Base-by-base conservation (phyloP, 2,113 vertebrate species). In the Neomonachus schauinslandi region DNA sequence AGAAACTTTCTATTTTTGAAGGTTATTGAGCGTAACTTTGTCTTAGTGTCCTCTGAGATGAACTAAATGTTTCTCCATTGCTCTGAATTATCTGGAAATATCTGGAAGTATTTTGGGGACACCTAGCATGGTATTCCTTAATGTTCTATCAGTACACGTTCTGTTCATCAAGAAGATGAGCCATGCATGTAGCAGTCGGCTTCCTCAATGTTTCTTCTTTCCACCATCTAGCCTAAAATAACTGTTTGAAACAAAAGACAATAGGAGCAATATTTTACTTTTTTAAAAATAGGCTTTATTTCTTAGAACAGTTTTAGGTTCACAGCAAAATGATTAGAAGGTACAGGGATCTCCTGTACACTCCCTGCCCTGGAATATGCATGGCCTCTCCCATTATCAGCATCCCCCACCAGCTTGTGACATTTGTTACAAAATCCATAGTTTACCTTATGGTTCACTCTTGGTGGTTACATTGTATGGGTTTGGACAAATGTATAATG, bases 31-130 rank as follows among this genome's bases (percentile, higher is more conserved):
- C 28, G 39, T 28, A 61, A 76, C 42, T 81, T 81, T 57, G 51
- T 81, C 95, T 97, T 82, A 84, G 16, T 59, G 77, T 94, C 89
- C 89, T 89, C 97, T 96, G 94, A 94, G 97, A 98, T 53, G 55
- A 79, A 87, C 98, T 94, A 95, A 95, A 89, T 31, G 67, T 94
- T 96, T 97, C 83, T 96, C 76, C 67, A 74, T 95, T 96, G 67
- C 94, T 96, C 82, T 92, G 88, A 97, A 98, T 92, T 97, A 97
- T 86, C 93, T 97, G 91, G 88, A 97, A 95, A 97, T 97, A 96
- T 55, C 88, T 97, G 84, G 53, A 95, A 95, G 96, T 59, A 39
- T 98, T 91, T 89, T 98, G 90, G 96, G 96, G 46, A 96, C 92
- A 90, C 10, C 24, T 1, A 65, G 13, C 24, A 12, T 2, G 22